phyloP scores from a whole-genome alignment of 2,113 vertebrate species.

The Oenanthe melanoleuca region DNA sequence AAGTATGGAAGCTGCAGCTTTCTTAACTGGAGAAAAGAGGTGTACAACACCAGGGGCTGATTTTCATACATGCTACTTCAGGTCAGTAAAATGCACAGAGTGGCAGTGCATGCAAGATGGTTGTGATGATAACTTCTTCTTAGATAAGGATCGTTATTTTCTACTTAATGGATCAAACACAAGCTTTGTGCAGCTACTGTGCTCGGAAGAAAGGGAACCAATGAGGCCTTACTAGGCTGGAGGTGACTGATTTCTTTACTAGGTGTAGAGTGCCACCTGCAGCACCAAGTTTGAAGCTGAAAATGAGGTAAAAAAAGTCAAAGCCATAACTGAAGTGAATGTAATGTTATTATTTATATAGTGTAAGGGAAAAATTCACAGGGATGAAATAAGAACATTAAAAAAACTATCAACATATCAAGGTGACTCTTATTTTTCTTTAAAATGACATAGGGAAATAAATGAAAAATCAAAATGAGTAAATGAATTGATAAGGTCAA shows the following conservation, averaged over 20 bases:
- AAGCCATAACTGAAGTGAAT: background rate
- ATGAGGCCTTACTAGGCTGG: accelerated
- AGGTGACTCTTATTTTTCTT: background rate
- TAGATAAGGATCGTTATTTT: background rate
- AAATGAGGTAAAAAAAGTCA: background rate
- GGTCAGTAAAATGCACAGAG: background rate
- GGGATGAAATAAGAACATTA: background rate
- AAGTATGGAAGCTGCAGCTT: background rate
- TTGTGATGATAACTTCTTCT: background rate
- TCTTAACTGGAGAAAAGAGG: background rate
- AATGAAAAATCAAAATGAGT: background rate
- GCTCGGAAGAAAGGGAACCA: background rate
- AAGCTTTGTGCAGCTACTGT: background rate
- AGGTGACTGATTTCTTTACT: background rate
- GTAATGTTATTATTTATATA: background rate
- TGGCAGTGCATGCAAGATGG: background rate
- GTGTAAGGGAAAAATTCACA: accelerated
- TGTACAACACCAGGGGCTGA: too few relatives aligned
- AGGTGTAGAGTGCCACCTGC: constrained; percentile 35
- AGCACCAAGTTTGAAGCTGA: background rate
- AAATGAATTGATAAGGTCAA: background rate
- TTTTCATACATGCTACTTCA: background rate
- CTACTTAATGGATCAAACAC: background rate
- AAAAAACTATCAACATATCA: background rate
- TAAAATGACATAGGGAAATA: background rate